phyloP scores from a whole-genome alignment of 2,113 vertebrate genomes.

The Picathartes gymnocephalus region DNA sequence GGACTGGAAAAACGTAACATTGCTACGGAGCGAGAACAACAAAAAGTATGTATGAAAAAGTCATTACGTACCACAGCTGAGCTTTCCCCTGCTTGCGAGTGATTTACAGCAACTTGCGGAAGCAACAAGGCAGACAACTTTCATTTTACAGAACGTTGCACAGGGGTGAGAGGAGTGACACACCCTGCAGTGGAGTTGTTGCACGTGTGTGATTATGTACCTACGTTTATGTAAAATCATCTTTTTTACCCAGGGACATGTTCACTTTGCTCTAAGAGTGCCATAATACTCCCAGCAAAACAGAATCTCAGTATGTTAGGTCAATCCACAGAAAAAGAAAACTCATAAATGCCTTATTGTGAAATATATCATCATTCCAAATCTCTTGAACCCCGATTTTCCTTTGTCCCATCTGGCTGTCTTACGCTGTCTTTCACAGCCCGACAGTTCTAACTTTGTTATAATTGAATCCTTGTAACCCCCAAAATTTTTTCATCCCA shows the following conservation, averaged over 20 bases:
- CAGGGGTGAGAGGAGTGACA: neutral
- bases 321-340: neutral
- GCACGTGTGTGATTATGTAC: neutral
- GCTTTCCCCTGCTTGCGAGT: neutral
- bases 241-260: neutral
- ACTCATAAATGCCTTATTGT: neutral
- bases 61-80: neutral
- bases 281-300: neutral
- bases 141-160: neutral
- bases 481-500: neutral
- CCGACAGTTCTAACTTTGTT: neutral
- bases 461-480: neutral
- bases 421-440: neutral
- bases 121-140: neutral
- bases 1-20: slow-evolving; percentile 86
- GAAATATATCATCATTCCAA: neutral
- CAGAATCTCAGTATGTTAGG: neutral
- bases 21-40: slow-evolving; percentile 84
- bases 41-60: slow-evolving; percentile 81
- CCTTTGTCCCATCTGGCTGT: neutral
- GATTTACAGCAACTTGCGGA: neutral
- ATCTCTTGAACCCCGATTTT: accelerated
- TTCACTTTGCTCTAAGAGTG: neutral
- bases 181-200: neutral
- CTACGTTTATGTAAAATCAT: neutral